phyloP scores from a whole-genome alignment of 2,797 vertebrate genomes.

The Echiichthys vipera region DNA sequence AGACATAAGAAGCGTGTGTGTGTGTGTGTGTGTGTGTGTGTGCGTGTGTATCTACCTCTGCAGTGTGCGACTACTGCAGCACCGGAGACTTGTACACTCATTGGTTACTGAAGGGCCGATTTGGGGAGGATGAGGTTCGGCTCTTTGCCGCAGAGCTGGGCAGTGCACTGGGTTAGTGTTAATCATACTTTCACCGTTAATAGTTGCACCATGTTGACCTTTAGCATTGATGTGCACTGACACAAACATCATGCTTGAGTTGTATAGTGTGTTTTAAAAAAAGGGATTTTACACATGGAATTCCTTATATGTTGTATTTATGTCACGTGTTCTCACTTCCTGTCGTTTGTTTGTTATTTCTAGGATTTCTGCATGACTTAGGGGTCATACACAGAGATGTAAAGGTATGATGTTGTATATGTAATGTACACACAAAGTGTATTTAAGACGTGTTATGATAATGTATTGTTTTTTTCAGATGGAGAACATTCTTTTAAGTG shows the following conservation, averaged over 20 bases:
- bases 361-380: conserved; percentile 92
- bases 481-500: conserved; percentile 93
- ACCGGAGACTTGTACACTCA: conserved; percentile 88
- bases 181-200: not conserved
- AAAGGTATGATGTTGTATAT: conserved; percentile 83
- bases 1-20: not conserved
- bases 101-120: conserved; percentile 84
- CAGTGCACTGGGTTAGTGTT: conserved; percentile 85
- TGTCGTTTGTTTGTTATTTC: conserved; percentile 17
- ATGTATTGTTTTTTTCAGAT: conserved; percentile 84
- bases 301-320: not conserved
- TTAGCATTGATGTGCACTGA: not conserved
- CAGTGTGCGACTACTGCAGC: conserved; percentile 91
- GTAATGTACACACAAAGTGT: not conserved
- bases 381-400: conserved; percentile 93
- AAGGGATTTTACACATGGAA: not conserved
- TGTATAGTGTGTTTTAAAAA: not conserved
- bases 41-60: conserved; percentile 28
- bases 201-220: not conserved
- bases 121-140: conserved; percentile 85
- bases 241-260: not conserved
- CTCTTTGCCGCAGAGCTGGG: conserved; percentile 91
- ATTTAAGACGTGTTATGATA: not conserved
- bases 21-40: conserved; percentile 8
- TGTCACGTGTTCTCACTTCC: not conserved